Evolutionary conservation across 2,113 vertebrate species (phyloP), one percentile per base, ranked within the genome.

Genomic region (Malurus cyaneus): DNA sequence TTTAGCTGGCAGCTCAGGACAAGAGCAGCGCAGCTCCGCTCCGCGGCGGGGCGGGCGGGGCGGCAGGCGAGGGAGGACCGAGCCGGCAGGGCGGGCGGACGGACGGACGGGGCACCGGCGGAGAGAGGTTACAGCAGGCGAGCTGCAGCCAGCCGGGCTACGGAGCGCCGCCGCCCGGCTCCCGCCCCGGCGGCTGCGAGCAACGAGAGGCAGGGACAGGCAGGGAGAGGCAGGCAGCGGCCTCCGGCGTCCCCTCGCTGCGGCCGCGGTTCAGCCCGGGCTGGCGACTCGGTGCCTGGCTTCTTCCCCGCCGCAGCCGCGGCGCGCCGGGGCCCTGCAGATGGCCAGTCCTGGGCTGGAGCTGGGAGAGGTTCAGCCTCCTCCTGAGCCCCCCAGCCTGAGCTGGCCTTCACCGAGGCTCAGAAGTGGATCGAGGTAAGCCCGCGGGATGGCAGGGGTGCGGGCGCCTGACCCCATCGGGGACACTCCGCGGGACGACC

Each of bases 401-500:
- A 98, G 62, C 98, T 98, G n/a, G 99, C 98, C 66, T 98, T 98
- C 91, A 97, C 91, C 72, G 98, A 99, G 97, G 99, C 99, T 10
- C 99, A 99, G 97, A 98, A 98, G 97, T 99, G 99, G 99, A 99
- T 99, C 80, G 98, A 99, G 98, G 99, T 99, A 96, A 98, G 98
- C 94, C 11, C 17, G 52, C 28, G 36, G 57, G 41, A 23, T 66
- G 71, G 78, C 49, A 12, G 66, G 34, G 60, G 6, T 42, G 29
- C 49, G 24, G 86, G 24, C 6, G 28, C 18, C 70, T 12, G 39
- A 26, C 60, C n/a, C 24, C 69, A n/a, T 9, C 6, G n/a, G 32
- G 77, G 26, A 74, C 60, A 13, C 8, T 11, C 36, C 10, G 31
- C 46, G 13, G 47, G 24, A 42, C 44, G 18, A 16, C 26, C 50